Evolutionary conservation across 2,797 vertebrate species (phyloP).

Genomic region (Channa striata): DNA sequence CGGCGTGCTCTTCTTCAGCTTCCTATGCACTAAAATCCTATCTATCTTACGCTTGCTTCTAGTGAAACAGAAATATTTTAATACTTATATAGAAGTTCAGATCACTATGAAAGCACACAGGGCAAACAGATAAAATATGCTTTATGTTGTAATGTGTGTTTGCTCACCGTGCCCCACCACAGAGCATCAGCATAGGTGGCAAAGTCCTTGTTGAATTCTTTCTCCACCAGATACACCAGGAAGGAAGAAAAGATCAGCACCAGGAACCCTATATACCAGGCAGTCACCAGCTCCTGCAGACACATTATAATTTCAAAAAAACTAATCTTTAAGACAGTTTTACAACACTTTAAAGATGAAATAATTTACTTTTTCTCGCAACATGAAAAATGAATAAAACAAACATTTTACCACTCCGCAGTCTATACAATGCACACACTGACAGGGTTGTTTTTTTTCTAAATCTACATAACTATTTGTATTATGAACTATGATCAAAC

Average conservation of each 20-base stretch:
- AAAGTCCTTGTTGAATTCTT: slow-evolving; percentile 96
- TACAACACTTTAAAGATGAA: no score
- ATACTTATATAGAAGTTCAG: background rate
- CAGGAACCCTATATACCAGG: slow-evolving; percentile 99
- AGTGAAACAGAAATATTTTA: background rate
- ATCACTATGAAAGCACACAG: background rate
- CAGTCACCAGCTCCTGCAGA: slow-evolving; percentile 95
- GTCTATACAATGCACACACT: no score
- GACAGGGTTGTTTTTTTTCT: no score
- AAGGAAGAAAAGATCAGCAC: slow-evolving; percentile 99
- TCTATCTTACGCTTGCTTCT: no score
- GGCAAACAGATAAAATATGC: background rate
- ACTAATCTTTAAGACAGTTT: background rate
- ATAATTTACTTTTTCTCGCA: background rate
- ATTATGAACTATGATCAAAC: no score
- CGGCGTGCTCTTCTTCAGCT: no score
- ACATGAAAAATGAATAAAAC: background rate
- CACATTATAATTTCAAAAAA: background rate
- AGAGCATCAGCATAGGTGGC: slow-evolving; percentile 98
- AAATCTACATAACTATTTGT: no score
- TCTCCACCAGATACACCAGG: slow-evolving; percentile 98
- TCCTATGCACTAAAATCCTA: no score
- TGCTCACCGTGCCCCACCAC: slow-evolving; percentile 99
- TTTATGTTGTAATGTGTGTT: slow-evolving; percentile 7
- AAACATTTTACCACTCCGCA: no score